Evolutionary conservation across 1,140 invertebrate species (phyloP).

Genomic region (Neuroterus valhalla): DNA sequence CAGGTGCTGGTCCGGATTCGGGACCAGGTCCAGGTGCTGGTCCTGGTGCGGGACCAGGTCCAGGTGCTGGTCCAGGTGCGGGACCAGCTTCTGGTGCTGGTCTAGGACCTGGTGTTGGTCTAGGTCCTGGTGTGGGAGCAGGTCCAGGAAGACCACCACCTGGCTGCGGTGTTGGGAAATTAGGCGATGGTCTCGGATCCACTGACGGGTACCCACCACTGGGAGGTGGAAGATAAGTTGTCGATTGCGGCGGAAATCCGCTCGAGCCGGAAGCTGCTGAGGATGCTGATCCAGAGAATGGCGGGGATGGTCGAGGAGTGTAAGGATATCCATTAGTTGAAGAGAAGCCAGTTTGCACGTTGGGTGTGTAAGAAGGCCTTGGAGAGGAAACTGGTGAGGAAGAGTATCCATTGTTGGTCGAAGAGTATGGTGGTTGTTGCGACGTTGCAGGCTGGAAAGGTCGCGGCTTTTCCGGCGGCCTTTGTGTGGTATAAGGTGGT

Average conservation of each 20-base stretch:
- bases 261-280: constrained; percentile 46
- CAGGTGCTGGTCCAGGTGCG: background rate
- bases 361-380: constrained; percentile 39
- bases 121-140: background rate
- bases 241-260: constrained; percentile 56
- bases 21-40: constrained; percentile 27
- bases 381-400: constrained; percentile 49
- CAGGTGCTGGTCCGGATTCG: constrained; percentile 28
- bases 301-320: constrained; percentile 54
- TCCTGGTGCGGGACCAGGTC: constrained; percentile 39
- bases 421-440: constrained; percentile 54
- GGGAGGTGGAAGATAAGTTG: constrained; percentile 64
- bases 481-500: constrained; percentile 76
- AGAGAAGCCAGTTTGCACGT: constrained; percentile 27
- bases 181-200: constrained; percentile 54
- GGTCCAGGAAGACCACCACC: background rate
- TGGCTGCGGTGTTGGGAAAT: constrained; percentile 55
- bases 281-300: constrained; percentile 48
- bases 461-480: constrained; percentile 80
- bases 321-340: constrained; percentile 21
- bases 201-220: constrained; percentile 56
- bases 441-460: constrained; percentile 78
- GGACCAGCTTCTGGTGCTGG: background rate
- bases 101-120: background rate
- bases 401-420: constrained; percentile 49